Evolutionary conservation across 2,113 vertebrate species (phyloP), one percentile per base, ranked within the genome.

Genomic region (Sorex araneus): DNA sequence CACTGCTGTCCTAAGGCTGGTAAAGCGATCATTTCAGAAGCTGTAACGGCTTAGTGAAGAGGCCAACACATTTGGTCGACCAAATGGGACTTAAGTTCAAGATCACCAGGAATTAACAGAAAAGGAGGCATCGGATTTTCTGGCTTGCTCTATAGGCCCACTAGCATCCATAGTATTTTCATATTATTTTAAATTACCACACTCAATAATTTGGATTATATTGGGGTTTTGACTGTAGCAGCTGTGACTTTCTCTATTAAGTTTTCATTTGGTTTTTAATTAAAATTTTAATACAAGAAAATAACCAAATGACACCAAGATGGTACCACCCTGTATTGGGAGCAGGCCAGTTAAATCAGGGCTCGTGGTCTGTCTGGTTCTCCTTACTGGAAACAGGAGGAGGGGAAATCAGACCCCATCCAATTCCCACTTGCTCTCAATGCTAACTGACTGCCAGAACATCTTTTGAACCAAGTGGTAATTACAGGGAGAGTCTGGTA

Each of bases 101-200:
- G 3, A 32, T 73, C 19, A 88, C 8, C 21, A 81, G 78, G 25
- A 57, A 66, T 79, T 69, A 81, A 77, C 8, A 12, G 3, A 70
- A 71, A 87, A 88, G 4, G 64, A 54, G 8, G 54, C 27, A 79
- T 11, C 18, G 57, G 63, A 5, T 8, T 23, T 64, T 64, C 50
- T 57, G 43, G 60, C 5, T 63, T 89, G 12, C 18, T 94, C 95
- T 93, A 94, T 96, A 87, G 40, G 7, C 25, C 70, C 91, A 87
- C 96, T 96, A 97, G 88, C 81, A 92, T 88, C 96, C 94, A 97
- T 92, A 93, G 93, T 95, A 96, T 95, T 96, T 95, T 94, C 84
- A 95, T 91, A 92, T 91, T 92, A 80, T 67, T 97, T 95, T 92
- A 97, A 96, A 97, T 96, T 69, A 82, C 18, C 91, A 57, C 67